phyloP scores from a whole-genome alignment of 2,113 vertebrate species.

The Rhinoptilus africanus region DNA sequence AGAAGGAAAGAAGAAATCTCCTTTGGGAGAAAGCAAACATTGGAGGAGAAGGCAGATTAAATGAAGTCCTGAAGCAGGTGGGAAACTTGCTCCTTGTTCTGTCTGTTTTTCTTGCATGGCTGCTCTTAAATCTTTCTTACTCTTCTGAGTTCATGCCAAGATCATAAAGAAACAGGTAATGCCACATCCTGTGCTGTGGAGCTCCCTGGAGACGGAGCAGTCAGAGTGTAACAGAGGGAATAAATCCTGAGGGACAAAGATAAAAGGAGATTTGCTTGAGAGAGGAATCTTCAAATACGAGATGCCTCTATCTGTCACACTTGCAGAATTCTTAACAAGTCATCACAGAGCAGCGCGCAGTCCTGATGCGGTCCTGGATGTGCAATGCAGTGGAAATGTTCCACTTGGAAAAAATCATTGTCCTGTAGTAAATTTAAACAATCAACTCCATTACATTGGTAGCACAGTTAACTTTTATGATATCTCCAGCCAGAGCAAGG shows the following conservation, averaged over 20 bases:
- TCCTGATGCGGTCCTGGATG: neutral
- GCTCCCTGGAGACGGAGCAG: neutral
- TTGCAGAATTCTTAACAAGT: neutral
- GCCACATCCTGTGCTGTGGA: neutral
- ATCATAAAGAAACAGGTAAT: neutral
- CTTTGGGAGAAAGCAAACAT: neutral
- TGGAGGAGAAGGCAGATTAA: neutral
- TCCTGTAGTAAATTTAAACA: neutral
- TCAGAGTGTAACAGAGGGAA: neutral
- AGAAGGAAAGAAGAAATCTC: neutral
- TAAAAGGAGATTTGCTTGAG: neutral
- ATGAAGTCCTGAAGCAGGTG: neutral
- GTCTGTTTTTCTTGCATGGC: neutral
- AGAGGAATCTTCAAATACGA: neutral
- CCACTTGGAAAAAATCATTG: neutral
- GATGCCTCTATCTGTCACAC: neutral
- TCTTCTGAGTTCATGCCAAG: neutral
- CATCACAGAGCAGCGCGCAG: neutral
- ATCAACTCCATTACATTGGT: neutral
- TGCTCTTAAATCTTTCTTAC: neutral
- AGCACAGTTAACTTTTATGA: neutral
- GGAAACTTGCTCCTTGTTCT: neutral
- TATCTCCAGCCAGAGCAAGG: neutral
- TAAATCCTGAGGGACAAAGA: slow-evolving; percentile 31
- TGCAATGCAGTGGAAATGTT: neutral